A percentile compares a stretch with the other conserved stretches of the same genome.
Conservation (phyloP, 2,113 vertebrate species). For the Aphyosemion australe region DNA sequence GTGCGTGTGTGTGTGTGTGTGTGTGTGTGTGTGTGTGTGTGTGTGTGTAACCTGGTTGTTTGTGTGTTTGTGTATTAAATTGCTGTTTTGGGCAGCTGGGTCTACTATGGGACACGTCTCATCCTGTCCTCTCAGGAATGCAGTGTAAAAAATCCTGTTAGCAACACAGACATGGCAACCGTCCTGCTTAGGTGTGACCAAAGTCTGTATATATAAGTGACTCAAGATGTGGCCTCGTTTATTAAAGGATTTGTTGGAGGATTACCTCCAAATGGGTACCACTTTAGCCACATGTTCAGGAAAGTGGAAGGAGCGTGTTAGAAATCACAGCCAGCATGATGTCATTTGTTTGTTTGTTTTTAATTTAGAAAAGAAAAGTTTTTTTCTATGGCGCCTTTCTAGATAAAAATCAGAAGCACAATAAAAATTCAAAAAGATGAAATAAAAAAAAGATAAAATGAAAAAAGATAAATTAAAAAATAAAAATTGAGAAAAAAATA, state of each 20-base stretch:
- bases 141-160: slow-evolving; percentile 3
- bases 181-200: background rate
- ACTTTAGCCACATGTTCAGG: background rate
- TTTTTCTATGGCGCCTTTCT: too few relatives aligned
- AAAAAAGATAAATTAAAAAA: too few relatives aligned
- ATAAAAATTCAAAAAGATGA: too few relatives aligned
- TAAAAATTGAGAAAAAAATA: too few relatives aligned
- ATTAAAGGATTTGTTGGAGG: slow-evolving; percentile 1
- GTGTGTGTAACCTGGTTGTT: background rate
- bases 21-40: background rate
- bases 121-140: slow-evolving; percentile 46
- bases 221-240: background rate
- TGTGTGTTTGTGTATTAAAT: background rate
- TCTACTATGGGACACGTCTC: slow-evolving; percentile 29
- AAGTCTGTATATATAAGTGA: too few relatives aligned
- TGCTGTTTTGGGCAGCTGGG: background rate
- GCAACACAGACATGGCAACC: background rate
- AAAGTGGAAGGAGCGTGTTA: background rate
- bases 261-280: background rate
- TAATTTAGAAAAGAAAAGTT: background rate
- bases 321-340: background rate
- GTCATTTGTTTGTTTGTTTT: background rate
- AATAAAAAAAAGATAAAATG: too few relatives aligned
- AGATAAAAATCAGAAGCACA: too few relatives aligned
- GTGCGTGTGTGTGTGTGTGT: background rate